Evolutionary conservation across 2,888 invertebrate genomes (phyloP).

Genomic region (Melieria crassipennis): DNA sequence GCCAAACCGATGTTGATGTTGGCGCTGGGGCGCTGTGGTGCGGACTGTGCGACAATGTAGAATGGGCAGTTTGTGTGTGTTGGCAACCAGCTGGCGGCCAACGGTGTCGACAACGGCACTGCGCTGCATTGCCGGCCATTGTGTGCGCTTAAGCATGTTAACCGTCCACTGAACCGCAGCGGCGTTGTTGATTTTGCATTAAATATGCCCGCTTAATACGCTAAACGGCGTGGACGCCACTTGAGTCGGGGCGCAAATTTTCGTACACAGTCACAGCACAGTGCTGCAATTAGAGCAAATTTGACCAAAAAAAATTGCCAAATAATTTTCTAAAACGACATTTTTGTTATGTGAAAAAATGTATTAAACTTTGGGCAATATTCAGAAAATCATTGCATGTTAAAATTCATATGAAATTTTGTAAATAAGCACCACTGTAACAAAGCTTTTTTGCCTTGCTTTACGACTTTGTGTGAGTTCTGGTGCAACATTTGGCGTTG

Average conservation of each 20-base stretch:
- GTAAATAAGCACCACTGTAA: no score
- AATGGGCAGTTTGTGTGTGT: constrained; percentile 11
- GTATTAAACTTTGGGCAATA: no score
- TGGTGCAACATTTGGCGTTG: no score
- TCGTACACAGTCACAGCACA: not conserved
- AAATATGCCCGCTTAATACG: constrained; percentile 49
- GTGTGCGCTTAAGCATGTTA: constrained; percentile 54
- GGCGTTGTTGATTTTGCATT: constrained; percentile 60
- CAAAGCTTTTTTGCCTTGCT: no score
- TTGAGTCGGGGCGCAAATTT: not conserved
- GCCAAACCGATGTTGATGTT: not conserved
- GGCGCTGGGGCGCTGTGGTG: not conserved
- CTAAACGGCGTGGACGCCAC: constrained; percentile 45
- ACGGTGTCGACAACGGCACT: no score
- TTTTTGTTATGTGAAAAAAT: no score
- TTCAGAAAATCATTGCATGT: no score
- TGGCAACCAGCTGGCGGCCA: constrained; percentile 1
- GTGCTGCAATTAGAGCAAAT: no score
- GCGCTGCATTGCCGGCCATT: constrained; percentile 12
- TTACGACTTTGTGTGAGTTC: no score
- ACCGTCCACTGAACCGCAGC: constrained; percentile 57
- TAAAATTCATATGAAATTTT: no score
- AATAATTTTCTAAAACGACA: no score
- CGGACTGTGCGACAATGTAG: not conserved
- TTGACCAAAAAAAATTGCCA: no score